Base-by-base conservation (phyloP, 1,140 invertebrate species). In the Eupristina koningsbergeri region DNA sequence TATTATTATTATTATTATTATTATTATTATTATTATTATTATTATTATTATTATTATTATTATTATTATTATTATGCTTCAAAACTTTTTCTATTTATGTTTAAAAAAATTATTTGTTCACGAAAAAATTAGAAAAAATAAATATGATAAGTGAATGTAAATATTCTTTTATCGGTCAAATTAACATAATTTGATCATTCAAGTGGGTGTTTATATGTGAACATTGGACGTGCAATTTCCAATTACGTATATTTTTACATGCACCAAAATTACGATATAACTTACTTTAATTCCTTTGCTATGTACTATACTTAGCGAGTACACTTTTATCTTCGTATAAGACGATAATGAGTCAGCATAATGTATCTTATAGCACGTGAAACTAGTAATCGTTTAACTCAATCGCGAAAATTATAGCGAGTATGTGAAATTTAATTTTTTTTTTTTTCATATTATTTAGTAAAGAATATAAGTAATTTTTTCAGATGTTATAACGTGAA, bases 211-310 rank as follows among this genome's bases (percentile, higher is more conserved):
- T 15, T 67, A 36, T 67, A 36, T 64, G 31, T 64, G 41, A 7
- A 7, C 31, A 34, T 34, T 31, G 31, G 29, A 7, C n/a, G 29
- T 64, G 29, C 29, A 15, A 31, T n/a, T 67, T 67, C 53, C 26
- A 1, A 15, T 53, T 53, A 53, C 26, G 22, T 58, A 50, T 50
- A 22, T 58, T 58, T 26, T 58, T 58, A 58, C 19, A 58, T 58
- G 19, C 26, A 3, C 53, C 3, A 58, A 13, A 58, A 58, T 58
- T 26, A 9, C 9, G 53, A 3, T 39, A 45, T 45, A n/a, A 67
- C 47, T 53, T 79, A 79, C 77, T 79, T 79, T 79, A 79, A 79
- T 79, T 67, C 39, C 19, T 67, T 67, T 67, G 77, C 77, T 79
- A 78, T 78, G 29, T n/a, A 45, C 39, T 67, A n/a, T 41, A 61